Conservation (phyloP, 2,888 invertebrate species). For the Lampropteryx suffumata region DNA sequence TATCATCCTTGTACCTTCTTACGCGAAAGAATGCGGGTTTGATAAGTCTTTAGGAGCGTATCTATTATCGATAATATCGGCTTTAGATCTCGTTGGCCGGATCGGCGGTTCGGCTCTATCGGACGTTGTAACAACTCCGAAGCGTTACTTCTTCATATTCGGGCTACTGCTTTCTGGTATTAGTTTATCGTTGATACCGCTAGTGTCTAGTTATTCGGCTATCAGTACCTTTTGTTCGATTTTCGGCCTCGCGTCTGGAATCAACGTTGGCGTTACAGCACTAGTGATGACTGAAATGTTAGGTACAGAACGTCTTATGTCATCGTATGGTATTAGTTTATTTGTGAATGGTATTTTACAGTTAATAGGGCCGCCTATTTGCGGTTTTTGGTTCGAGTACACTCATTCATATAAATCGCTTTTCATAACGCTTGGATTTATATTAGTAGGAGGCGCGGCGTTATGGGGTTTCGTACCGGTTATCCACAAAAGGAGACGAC, state of each 20-base stretch:
- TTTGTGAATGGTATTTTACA: constrained; percentile 93
- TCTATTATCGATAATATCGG: constrained; percentile 90
- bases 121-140: constrained; percentile 89
- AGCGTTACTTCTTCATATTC: constrained; percentile 91
- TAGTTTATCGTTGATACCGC: constrained; percentile 87
- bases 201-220: constrained; percentile 84
- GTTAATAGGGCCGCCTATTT: constrained; percentile 91
- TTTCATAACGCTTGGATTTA: constrained; percentile 88
- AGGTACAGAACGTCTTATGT: constrained; percentile 91
- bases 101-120: constrained; percentile 94
- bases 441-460: constrained; percentile 87
- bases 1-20: constrained; percentile 90
- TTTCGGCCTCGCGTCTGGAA: constrained; percentile 92
- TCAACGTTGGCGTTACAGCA: constrained; percentile 93
- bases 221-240: constrained; percentile 88
- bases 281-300: constrained; percentile 94
- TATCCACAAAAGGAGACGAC: constrained; percentile 75
- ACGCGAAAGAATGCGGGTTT: constrained; percentile 87
- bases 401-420: constrained; percentile 87
- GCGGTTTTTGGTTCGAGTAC: constrained; percentile 87
- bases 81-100: constrained; percentile 90
- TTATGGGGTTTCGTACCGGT: constrained; percentile 91
- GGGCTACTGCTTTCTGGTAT: constrained; percentile 90
- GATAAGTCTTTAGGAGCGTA: constrained; percentile 88
- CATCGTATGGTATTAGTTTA: constrained; percentile 92